Percentiles rank a stretch among this genome's conserved stretches.
These are phyloP conservation scores for Poeciliopsis infans DNA, from an alignment of 2,797 vertebrate genomes.

Conservation along the genomic window DNA sequence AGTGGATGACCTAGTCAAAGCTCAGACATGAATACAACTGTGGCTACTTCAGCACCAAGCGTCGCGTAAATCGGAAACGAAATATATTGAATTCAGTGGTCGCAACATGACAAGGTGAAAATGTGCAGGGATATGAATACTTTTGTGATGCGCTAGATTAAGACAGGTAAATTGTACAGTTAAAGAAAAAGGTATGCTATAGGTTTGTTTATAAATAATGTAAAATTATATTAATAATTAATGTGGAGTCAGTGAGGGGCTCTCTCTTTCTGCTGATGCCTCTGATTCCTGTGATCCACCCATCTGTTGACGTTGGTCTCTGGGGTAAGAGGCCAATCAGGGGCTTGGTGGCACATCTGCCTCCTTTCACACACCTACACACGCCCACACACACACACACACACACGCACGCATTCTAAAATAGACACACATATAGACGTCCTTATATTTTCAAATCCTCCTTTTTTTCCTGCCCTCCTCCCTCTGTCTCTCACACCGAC, in stretches of 20 bases:
- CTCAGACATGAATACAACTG: neutral
- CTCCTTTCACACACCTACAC: constrained; percentile 39
- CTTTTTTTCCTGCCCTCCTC: constrained; percentile 1
- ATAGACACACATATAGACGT: constrained; percentile 13
- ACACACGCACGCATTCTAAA: neutral
- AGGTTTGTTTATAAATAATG: constrained; percentile 51
- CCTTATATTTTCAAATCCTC: constrained; percentile 18
- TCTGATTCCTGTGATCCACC: constrained; percentile 71
- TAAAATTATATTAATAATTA: constrained; percentile 68
- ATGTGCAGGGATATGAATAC: neutral
- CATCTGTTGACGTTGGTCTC: constrained; percentile 81
- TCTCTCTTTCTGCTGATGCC: constrained; percentile 78
- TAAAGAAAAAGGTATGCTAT: constrained; percentile 2
- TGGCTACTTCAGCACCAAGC: neutral
- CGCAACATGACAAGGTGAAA: neutral
- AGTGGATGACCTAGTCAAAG: neutral
- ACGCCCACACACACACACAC: neutral
- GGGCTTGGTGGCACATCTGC: constrained; percentile 79
- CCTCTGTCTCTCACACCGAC: constrained; percentile 7
- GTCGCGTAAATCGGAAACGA: neutral
- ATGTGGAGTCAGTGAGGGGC: constrained; percentile 52
- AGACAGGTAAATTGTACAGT: constrained; percentile 7
- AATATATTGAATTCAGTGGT: neutral
- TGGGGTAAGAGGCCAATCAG: constrained; percentile 72
- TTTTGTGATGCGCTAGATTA: neutral